These are phyloP conservation scores for Stenurella melanura DNA, from an alignment of 2,888 invertebrate genomes.

Conservation along the genomic window DNA sequence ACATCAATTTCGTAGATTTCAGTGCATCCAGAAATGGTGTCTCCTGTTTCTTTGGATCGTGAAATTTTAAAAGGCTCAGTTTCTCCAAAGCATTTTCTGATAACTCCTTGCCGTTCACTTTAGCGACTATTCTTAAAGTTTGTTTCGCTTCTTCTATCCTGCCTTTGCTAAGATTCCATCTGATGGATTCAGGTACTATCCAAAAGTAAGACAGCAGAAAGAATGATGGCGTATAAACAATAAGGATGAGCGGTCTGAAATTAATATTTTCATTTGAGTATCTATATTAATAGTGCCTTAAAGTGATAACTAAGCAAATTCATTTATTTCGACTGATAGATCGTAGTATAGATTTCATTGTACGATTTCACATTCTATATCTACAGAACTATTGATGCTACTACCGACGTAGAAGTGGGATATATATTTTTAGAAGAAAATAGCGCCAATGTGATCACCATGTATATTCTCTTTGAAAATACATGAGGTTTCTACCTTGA, in stretches of 20 bases:
- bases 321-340: too few relatives aligned
- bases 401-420: too few relatives aligned
- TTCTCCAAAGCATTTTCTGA: conserved; percentile 67
- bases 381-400: too few relatives aligned
- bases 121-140: conserved; percentile 78
- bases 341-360: too few relatives aligned
- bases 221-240: conserved; percentile 81
- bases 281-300: background rate
- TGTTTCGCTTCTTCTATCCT: conserved; percentile 76
- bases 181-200: conserved; percentile 82
- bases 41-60: conserved; percentile 37
- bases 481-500: too few relatives aligned
- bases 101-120: conserved; percentile 75
- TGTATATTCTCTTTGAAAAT: too few relatives aligned
- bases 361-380: too few relatives aligned
- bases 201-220: conserved; percentile 81
- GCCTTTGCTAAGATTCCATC: conserved; percentile 84
- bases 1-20: conserved; percentile 68
- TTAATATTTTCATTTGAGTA: conserved; percentile 7
- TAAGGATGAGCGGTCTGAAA: conserved; percentile 66
- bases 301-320: too few relatives aligned
- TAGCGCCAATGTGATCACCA: too few relatives aligned
- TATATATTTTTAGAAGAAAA: too few relatives aligned
- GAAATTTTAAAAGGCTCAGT: conserved; percentile 49
- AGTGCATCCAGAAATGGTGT: conserved; percentile 45